These are phyloP conservation scores for Allolobophora icterica DNA, from an alignment of 2,888 invertebrate genomes.

Conservation along the genomic window DNA sequence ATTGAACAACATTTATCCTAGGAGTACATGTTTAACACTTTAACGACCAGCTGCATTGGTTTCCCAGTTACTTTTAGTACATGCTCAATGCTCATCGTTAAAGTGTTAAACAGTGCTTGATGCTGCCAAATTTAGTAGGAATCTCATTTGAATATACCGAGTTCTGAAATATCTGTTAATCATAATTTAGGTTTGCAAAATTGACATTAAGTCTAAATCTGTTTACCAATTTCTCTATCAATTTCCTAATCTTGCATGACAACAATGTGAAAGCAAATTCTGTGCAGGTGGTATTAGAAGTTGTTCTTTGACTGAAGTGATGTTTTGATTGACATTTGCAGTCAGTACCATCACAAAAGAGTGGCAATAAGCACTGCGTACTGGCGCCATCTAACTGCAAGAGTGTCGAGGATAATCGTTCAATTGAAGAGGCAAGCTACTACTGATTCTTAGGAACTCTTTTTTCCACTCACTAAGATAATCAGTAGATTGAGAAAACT, in stretches of 20 bases:
- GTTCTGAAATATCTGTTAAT: too few relatives aligned
- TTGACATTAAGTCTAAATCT: not conserved
- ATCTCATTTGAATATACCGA: too few relatives aligned
- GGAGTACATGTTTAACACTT: too few relatives aligned
- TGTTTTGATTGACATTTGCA: not conserved
- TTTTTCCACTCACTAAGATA: not conserved
- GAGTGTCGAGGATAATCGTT: not conserved
- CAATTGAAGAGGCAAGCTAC: not conserved
- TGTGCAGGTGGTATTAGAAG: not conserved
- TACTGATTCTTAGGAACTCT: conserved; percentile 1
- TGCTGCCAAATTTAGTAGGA: too few relatives aligned
- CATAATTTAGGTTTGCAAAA: not conserved
- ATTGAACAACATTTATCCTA: too few relatives aligned
- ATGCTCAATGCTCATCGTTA: too few relatives aligned
- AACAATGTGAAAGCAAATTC: not conserved
- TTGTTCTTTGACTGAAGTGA: not conserved
- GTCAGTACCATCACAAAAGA: not conserved
- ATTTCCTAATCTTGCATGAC: not conserved
- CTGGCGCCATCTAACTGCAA: not conserved
- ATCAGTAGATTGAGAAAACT: not conserved
- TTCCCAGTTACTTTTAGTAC: too few relatives aligned
- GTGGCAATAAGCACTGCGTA: conserved; percentile 12
- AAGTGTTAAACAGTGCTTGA: too few relatives aligned
- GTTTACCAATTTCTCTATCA: not conserved
- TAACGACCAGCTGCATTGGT: too few relatives aligned